A percentile compares a stretch with the other conserved stretches of the same genome.
phyloP scores from a whole-genome alignment of 2,888 invertebrate species.

The Xanthorhoe designata region DNA sequence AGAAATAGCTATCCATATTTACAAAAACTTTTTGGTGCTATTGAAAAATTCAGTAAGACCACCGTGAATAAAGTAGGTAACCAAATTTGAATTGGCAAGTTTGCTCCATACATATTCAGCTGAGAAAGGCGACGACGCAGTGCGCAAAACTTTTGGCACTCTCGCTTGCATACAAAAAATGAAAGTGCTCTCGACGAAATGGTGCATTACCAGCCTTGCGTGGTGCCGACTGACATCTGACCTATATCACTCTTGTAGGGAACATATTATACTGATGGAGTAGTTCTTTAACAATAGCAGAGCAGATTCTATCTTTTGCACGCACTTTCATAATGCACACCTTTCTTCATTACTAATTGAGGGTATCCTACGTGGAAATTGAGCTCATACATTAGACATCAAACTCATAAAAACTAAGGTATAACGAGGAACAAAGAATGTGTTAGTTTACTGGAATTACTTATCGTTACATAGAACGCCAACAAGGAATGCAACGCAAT shows the following conservation, averaged over 20 bases:
- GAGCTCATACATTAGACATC: too few species aligned
- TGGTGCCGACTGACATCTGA: conserved; percentile 54
- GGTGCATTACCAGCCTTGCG: conserved; percentile 62
- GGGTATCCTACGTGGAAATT: too few species aligned
- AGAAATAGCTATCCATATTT: neutral
- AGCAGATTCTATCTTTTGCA: neutral
- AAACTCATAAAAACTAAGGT: too few species aligned
- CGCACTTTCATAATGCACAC: neutral
- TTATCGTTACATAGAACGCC: too few species aligned
- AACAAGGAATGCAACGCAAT: too few species aligned
- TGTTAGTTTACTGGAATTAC: too few species aligned
- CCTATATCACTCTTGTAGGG: conserved; percentile 41
- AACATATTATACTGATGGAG: neutral
- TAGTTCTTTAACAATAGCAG: neutral
- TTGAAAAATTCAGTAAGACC: conserved; percentile 63
- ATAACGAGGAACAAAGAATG: too few species aligned
- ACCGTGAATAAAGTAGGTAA: conserved; percentile 69
- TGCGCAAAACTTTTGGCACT: conserved; percentile 85
- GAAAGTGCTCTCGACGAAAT: conserved; percentile 71
- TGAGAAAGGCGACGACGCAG: conserved; percentile 69
- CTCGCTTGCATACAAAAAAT: conserved; percentile 82
- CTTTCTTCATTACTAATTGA: neutral
- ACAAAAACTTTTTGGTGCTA: conserved; percentile 23
- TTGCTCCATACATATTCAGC: conserved; percentile 78
- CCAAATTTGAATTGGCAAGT: conserved; percentile 80